These are phyloP conservation scores for Nautilus pompilius DNA, from an alignment of 1,140 invertebrate genomes.

Conservation along the genomic window DNA sequence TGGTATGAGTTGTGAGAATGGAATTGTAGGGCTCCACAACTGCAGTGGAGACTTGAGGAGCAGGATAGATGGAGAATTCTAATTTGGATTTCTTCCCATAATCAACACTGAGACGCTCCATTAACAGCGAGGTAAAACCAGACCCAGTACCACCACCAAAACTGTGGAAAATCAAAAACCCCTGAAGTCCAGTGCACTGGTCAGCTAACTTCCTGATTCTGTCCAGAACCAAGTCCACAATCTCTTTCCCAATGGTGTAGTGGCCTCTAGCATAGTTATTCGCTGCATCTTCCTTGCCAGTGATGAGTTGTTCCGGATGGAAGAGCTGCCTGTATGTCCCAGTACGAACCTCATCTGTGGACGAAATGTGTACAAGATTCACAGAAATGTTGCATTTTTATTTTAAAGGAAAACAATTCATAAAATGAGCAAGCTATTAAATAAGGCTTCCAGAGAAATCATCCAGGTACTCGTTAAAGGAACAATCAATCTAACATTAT, in stretches of 20 bases:
- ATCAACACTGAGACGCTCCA: conserved; percentile 84
- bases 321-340: conserved; percentile 60
- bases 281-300: conserved; percentile 75
- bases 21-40: conserved; percentile 56
- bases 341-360: conserved; percentile 54
- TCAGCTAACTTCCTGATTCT: conserved; percentile 38
- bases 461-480: too few species aligned
- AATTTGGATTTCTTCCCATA: conserved; percentile 88
- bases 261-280: conserved; percentile 57
- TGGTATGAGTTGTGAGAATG: conserved; percentile 54
- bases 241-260: conserved; percentile 55
- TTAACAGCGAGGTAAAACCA: conserved; percentile 83
- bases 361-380: conserved; percentile 1
- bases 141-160: conserved; percentile 63
- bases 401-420: too few species aligned
- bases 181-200: conserved; percentile 49
- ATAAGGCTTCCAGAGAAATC: too few species aligned
- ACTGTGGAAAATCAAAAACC: conserved; percentile 58
- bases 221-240: conserved; percentile 52
- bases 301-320: conserved; percentile 79
- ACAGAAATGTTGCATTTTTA: too few species aligned
- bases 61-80: conserved; percentile 85
- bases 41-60: conserved; percentile 69
- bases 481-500: too few species aligned
- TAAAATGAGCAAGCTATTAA: too few species aligned